phyloP scores from a whole-genome alignment of 2,797 vertebrate species.

The Lophura swinhoii region DNA sequence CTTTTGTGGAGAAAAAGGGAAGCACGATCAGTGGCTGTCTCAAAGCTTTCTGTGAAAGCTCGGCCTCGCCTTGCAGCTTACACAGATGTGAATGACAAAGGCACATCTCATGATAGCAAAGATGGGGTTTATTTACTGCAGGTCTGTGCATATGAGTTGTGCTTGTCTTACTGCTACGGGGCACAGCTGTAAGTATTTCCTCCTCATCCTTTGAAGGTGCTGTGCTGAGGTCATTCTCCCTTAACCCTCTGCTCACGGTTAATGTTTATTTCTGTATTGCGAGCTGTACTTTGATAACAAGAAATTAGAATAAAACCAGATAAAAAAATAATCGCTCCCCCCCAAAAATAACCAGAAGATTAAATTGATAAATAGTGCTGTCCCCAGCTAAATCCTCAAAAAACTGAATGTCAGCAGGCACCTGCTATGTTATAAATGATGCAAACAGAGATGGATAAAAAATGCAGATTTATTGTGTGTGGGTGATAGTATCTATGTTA shows the following conservation, averaged over 20 bases:
- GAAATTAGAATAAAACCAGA: neutral
- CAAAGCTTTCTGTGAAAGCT: neutral
- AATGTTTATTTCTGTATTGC: neutral
- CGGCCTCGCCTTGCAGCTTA: neutral
- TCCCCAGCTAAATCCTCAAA: neutral
- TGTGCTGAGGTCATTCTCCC: neutral
- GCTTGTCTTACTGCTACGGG: neutral
- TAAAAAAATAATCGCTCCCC: neutral
- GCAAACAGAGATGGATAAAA: neutral
- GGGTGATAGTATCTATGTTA: neutral
- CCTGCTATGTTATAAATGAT: neutral
- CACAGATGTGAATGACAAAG: neutral
- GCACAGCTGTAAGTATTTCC: neutral
- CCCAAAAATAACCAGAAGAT: neutral
- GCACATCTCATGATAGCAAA: fast-evolving
- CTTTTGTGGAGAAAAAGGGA: neutral
- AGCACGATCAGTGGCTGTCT: neutral
- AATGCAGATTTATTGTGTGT: conserved; percentile 1
- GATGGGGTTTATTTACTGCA: neutral
- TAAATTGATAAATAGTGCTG: neutral
- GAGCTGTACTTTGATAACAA: neutral
- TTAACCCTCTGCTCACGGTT: neutral
- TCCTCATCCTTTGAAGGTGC: neutral
- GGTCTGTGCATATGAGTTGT: neutral
- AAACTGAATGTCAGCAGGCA: neutral